Evolutionary conservation across 2,888 invertebrate genomes (phyloP).

Genomic region (Lordiphosa andalusiaca): DNA sequence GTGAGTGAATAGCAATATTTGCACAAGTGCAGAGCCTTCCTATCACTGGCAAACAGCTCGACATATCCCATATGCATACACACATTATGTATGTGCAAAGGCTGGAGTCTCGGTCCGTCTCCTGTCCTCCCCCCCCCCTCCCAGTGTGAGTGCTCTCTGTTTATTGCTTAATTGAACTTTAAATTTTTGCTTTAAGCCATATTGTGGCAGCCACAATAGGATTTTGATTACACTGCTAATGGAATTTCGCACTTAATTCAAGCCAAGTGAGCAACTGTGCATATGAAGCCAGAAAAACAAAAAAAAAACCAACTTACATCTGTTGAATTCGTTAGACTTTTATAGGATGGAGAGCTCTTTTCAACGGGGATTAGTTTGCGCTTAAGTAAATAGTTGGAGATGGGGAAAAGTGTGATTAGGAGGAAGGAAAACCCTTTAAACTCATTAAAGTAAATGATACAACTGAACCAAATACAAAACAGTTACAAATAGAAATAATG

Average conservation of each 20-base stretch:
- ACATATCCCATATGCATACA: slow-evolving; percentile 12
- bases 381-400: slow-evolving; percentile 39
- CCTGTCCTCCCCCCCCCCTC: background rate
- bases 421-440: slow-evolving; percentile 2
- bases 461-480: no score
- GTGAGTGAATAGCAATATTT: slow-evolving; percentile 67
- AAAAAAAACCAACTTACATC: slow-evolving; percentile 67
- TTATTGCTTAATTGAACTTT: slow-evolving; percentile 68
- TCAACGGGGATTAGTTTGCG: slow-evolving; percentile 74
- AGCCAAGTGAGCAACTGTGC: slow-evolving; percentile 12
- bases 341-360: slow-evolving; percentile 73
- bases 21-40: slow-evolving; percentile 45
- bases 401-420: slow-evolving; percentile 16
- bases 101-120: background rate
- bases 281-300: slow-evolving; percentile 26
- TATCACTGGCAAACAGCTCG: slow-evolving; percentile 21
- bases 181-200: slow-evolving; percentile 36
- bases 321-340: slow-evolving; percentile 73
- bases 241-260: slow-evolving; percentile 45
- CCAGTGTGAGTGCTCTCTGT: slow-evolving; percentile 30
- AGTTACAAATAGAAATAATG: background rate
- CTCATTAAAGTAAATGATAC: no score
- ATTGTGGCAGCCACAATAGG: slow-evolving; percentile 21
- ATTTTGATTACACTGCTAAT: slow-evolving; percentile 35
- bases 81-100: slow-evolving; percentile 17